These are phyloP conservation scores for Ceratina calcarata DNA, from an alignment of 1,140 invertebrate species.

Conservation along the genomic window DNA sequence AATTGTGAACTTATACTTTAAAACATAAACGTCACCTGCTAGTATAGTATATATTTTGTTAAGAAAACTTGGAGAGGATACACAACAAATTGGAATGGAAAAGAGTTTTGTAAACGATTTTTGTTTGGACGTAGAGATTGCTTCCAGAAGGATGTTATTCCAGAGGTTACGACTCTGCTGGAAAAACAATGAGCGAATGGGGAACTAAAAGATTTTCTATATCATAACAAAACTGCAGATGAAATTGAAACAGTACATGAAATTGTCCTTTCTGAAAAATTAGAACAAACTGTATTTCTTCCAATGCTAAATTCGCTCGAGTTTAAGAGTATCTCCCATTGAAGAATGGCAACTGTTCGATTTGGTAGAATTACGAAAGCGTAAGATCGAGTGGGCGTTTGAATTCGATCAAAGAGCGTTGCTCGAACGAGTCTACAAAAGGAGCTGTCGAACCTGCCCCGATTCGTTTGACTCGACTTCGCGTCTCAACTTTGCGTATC, in stretches of 20 bases:
- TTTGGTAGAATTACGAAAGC: not conserved
- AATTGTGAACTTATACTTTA: no score
- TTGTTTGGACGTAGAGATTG: no score
- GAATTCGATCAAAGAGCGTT: slow-evolving; percentile 12
- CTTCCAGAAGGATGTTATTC: no score
- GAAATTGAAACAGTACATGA: not conserved
- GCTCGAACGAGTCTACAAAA: not conserved
- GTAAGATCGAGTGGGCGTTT: no score
- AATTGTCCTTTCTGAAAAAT: not conserved
- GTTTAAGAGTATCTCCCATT: not conserved
- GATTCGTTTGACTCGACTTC: slow-evolving; percentile 1
- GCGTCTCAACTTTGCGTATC: not conserved
- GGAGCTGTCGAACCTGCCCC: not conserved
- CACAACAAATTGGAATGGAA: no score
- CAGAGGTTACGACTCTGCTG: no score
- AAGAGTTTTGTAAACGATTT: no score
- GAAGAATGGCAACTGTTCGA: not conserved
- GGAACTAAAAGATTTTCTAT: no score
- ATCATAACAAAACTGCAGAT: not conserved
- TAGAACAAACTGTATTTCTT: not conserved
- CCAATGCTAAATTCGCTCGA: not conserved
- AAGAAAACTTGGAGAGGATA: no score
- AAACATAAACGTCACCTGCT: no score
- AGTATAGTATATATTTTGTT: no score
- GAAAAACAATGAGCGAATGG: no score